Base-by-base conservation (phyloP, 2,113 vertebrate species). In the Herpetotheres cachinnans region DNA sequence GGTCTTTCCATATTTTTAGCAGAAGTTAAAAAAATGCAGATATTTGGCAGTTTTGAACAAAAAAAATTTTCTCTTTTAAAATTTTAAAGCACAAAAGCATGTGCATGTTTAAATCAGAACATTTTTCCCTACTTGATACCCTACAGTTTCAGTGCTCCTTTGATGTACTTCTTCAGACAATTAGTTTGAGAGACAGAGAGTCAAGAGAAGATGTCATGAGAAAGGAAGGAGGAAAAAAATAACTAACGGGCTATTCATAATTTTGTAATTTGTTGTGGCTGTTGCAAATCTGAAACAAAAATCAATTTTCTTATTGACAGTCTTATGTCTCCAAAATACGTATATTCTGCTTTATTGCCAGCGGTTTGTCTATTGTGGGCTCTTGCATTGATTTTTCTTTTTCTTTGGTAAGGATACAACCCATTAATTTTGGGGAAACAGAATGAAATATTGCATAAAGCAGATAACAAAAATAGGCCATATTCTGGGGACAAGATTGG, bases 251-350 rank as follows among this genome's bases (percentile, higher is more conserved):
- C 46, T 72, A 59, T 52, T 92, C 47, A 72, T 93, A 86, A 83
- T 61, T 73, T 59, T 52, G 42, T 58, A 36, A 95, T 95, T 92
- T 79, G 86, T 88, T 72, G 81, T 56, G 87, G 71, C 25, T 77
- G 76, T 84, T 95, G 87, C 76, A 79, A 73, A 82, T 17, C 58
- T 78, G 79, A 93, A 94, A 67, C 24, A 77, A 90, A 91, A 96
- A 94, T 94, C 85, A 10, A 86, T 97, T 86, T 70, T 52, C 59
- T 47, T 82, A 89, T 78, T 71, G 94, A 82, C 82, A 81, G 62
- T 81, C n/a, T 62, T 27, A 34, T 77, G 69, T 65, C 74, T 71
- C 59, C 65, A 66, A 24, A 50, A 36, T 0, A 5, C 46, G 70
- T 56, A 38, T n/a, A n/a, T 92, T 96, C 72, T 42, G 69, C 65